These are phyloP conservation scores for Tachina grossa DNA, from an alignment of 2,888 invertebrate species.

Conservation along the genomic window DNA sequence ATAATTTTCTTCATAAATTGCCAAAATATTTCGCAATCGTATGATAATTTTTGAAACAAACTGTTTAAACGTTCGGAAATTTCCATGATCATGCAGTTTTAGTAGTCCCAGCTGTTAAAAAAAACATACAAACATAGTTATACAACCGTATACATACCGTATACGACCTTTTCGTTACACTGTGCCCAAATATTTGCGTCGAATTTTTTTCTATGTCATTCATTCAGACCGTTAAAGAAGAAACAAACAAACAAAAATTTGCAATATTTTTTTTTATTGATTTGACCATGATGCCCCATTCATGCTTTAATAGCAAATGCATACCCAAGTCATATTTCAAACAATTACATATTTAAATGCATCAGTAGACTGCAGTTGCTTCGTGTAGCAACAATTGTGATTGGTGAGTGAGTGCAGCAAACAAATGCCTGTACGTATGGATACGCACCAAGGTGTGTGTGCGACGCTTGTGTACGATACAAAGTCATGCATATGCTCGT, in stretches of 20 bases:
- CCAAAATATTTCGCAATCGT: too few species aligned
- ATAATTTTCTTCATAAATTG: too few species aligned
- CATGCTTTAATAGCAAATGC: conserved; percentile 62
- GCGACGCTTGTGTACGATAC: not conserved
- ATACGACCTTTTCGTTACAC: not conserved
- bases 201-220: conserved; percentile 23
- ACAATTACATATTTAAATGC: conserved; percentile 41
- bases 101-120: too few species aligned
- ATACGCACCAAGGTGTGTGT: not conserved
- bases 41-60: too few species aligned
- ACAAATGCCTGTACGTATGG: not conserved
- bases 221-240: conserved; percentile 25
- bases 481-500: not conserved
- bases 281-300: conserved; percentile 70
- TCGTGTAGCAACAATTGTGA: conserved; percentile 2
- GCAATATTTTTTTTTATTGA: conserved; percentile 55
- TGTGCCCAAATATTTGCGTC: conserved; percentile 18
- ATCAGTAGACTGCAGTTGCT: conserved; percentile 1
- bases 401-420: conserved; percentile 17
- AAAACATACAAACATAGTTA: too few species aligned
- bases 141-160: too few species aligned
- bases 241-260: not conserved
- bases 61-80: too few species aligned
- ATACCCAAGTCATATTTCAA: conserved; percentile 47
- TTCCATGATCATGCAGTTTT: too few species aligned